Evolutionary conservation across 1,140 invertebrate genomes (phyloP), one percentile per base, ranked within the genome.

Genomic region (Temnothorax longispinosus): DNA sequence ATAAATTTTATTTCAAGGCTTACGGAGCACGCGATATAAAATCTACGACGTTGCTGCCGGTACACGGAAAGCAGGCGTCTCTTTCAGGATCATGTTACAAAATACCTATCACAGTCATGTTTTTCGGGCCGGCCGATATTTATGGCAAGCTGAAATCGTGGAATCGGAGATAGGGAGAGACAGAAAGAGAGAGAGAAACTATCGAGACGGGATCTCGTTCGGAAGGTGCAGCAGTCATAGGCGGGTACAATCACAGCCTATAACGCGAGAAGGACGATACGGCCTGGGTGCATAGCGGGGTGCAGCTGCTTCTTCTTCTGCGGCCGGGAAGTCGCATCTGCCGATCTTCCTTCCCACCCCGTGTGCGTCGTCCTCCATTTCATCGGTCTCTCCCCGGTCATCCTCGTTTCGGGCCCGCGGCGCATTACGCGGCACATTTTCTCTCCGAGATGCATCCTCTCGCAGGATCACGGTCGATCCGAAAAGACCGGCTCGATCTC

Each of bases 401-500:
- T 92, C 87, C 77, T 89, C 82, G 76, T 77, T 85, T 91, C 64
- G 77, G 84, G 50, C 90, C 85, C 78, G 82, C 89, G 89, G 90
- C 87, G 86, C 89, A 77, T 92, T 92, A 92, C 91, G 91, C 80
- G 86, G 91, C 89, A 91, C 85, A 91, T 92, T 92, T 92, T 92
- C 91, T 92, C 91, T 91, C 77, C 87, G 7, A 65, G 76, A 82
- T 64, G 62, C 77, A 65, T 69, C n/a, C 72, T 54, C 69, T 75
- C 5, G 41, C 35, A 62, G 74, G 52, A 65, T 64, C 62, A 62
- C 77, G 56, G 44, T 54, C 47, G 47, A 47, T 27, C 62, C 77
- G 41, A 84, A 75, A 65, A 74, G 13, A 41, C 69, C 44, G 47
- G 5, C 21, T 10, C 76, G 75, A 86, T 86, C 81, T 84, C 75